Percentiles rank a stretch among this genome's conserved stretches.
These are phyloP conservation scores for Phenganax marumi DNA, from an alignment of 92 coral and sea anemone genomes.

Conservation along the genomic window DNA sequence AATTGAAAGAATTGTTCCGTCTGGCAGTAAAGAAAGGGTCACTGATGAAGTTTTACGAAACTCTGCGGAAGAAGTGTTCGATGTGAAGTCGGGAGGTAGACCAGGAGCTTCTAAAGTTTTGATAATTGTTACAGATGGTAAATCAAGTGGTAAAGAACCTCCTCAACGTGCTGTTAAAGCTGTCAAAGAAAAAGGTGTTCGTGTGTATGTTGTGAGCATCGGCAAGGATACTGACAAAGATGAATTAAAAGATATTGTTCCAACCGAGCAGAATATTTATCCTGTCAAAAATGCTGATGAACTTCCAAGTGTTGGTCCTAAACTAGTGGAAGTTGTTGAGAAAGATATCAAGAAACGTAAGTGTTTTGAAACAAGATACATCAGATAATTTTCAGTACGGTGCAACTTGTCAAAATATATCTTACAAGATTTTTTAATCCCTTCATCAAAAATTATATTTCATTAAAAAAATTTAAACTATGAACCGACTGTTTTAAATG, in stretches of 20 bases:
- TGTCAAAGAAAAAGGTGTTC: constrained; percentile 59
- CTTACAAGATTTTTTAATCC: too few species aligned
- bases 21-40: constrained; percentile 40
- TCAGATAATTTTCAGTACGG: neutral
- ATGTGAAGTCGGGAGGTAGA: constrained; percentile 60
- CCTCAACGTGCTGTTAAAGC: constrained; percentile 61
- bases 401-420: neutral
- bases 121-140: constrained; percentile 73
- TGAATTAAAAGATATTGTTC: constrained; percentile 66
- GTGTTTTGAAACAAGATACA: neutral
- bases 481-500: neutral
- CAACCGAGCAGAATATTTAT: constrained; percentile 59
- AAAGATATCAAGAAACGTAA: constrained; percentile 67
- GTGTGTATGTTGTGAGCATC: constrained; percentile 58
- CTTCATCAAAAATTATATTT: too few species aligned
- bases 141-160: constrained; percentile 58
- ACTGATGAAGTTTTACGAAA: constrained; percentile 62
- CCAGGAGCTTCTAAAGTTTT: constrained; percentile 62
- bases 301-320: constrained; percentile 35
- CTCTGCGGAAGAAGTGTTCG: constrained; percentile 64
- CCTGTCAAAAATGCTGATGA: constrained; percentile 56
- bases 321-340: constrained; percentile 56
- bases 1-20: constrained; percentile 27
- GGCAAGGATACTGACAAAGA: constrained; percentile 65
- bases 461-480: neutral